Percentiles rank a stretch among this genome's conserved stretches.
phyloP scores from a whole-genome alignment of 2,888 invertebrate species.

The Thera obeliscata region DNA sequence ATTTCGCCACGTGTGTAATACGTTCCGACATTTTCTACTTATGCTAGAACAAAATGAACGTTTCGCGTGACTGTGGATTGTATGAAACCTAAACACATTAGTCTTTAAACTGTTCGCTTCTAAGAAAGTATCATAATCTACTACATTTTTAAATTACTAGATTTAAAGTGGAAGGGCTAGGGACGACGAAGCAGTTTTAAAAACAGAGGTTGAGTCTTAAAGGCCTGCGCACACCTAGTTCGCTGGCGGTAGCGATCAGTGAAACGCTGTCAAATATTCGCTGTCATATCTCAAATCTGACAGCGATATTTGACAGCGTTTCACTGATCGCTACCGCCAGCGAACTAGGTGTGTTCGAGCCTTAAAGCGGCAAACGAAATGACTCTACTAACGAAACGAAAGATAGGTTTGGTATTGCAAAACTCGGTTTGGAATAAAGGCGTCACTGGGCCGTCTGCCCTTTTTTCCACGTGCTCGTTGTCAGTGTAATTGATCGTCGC shows the following conservation, averaged over 20 bases:
- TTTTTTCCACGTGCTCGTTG: slow-evolving; percentile 72
- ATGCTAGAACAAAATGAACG: slow-evolving; percentile 45
- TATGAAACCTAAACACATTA: slow-evolving; percentile 11
- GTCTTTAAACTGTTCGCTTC: slow-evolving; percentile 28
- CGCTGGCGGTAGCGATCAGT: too few species aligned
- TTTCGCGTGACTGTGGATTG: slow-evolving; percentile 44
- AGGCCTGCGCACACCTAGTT: too few species aligned
- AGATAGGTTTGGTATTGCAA: slow-evolving; percentile 53
- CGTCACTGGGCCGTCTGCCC: slow-evolving; percentile 56
- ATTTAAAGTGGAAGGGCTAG: slow-evolving; percentile 45
- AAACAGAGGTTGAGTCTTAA: slow-evolving; percentile 58
- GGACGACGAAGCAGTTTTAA: slow-evolving; percentile 53
- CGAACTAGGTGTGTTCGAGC: too few species aligned
- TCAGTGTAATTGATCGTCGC: slow-evolving; percentile 80
- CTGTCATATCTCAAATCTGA: too few species aligned
- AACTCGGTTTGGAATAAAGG: slow-evolving; percentile 53
- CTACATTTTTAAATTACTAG: slow-evolving; percentile 30
- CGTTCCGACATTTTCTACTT: slow-evolving; percentile 39
- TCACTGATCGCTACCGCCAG: too few species aligned
- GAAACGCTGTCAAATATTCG: too few species aligned
- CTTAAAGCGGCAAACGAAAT: slow-evolving; percentile 56
- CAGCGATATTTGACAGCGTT: too few species aligned
- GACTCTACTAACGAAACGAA: too few species aligned
- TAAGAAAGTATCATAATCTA: slow-evolving; percentile 23
- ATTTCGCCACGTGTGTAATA: slow-evolving; percentile 42